These are phyloP conservation scores for Hippocampus abdominalis DNA, from an alignment of 2,113 vertebrate genomes.

Conservation along the genomic window DNA sequence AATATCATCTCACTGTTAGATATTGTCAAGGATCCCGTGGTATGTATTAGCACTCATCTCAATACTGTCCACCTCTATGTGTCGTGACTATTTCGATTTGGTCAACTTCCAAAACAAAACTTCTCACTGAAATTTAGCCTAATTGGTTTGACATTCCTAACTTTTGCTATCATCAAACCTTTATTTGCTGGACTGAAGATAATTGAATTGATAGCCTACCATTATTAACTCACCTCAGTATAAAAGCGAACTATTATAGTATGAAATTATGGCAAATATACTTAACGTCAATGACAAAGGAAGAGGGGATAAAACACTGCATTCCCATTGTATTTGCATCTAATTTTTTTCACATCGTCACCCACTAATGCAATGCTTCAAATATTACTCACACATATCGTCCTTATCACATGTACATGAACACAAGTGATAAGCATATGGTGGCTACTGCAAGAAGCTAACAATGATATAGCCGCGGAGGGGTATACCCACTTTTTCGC, in stretches of 20 bases:
- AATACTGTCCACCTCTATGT: background rate
- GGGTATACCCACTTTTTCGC: background rate
- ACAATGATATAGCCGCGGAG: background rate
- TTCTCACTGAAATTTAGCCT: background rate
- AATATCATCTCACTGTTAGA: constrained; percentile 84
- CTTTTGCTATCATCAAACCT: background rate
- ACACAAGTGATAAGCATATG: constrained; percentile 1
- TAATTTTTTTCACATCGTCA: too few relatives aligned
- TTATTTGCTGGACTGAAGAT: background rate
- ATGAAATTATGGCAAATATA: background rate
- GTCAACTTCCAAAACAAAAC: background rate
- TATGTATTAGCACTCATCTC: constrained; percentile 40
- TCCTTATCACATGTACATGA: background rate
- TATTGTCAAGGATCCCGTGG: constrained; percentile 86
- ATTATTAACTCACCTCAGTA: background rate
- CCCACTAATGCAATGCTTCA: too few relatives aligned
- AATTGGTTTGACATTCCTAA: background rate
- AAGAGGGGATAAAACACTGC: too few relatives aligned
- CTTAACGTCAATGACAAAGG: background rate
- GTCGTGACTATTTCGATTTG: too few relatives aligned
- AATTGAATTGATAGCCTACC: background rate
- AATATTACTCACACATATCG: background rate
- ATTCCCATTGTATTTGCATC: too few relatives aligned
- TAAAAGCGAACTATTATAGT: background rate
- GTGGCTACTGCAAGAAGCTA: background rate